Conservation (phyloP, 2,797 vertebrate species). For the Nasua narica region DNA sequence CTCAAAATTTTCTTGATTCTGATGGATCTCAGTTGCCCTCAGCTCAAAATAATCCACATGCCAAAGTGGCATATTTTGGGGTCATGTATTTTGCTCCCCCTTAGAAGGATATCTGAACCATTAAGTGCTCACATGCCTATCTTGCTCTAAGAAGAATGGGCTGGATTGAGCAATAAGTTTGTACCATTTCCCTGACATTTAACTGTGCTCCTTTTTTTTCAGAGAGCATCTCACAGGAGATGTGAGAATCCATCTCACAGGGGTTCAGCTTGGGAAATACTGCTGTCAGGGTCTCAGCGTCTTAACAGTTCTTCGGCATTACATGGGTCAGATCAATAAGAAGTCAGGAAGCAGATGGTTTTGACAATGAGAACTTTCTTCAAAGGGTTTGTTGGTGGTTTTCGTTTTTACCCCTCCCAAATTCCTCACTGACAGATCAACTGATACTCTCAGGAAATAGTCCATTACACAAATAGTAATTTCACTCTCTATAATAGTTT, state of each 20-base stretch:
- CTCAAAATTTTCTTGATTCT: background rate
- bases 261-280: background rate
- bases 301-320: background rate
- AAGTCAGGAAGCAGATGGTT: slow-evolving; percentile 22
- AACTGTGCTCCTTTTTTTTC: background rate
- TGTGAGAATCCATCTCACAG: too few species aligned
- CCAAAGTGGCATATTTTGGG: background rate
- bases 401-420: slow-evolving; percentile 46
- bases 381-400: slow-evolving; percentile 31
- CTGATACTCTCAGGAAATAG: slow-evolving; percentile 60
- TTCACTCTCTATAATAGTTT: slow-evolving; percentile 43
- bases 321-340: background rate
- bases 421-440: slow-evolving; percentile 55
- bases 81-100: background rate
- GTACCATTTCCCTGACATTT: background rate
- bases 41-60: background rate
- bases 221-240: background rate
- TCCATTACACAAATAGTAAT: slow-evolving; percentile 34
- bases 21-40: background rate
- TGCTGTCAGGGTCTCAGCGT: background rate
- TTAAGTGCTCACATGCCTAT: background rate
- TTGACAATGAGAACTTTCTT: slow-evolving; percentile 43
- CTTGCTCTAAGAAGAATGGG: background rate
- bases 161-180: background rate
- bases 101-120: background rate